Base-by-base conservation (phyloP, 2,797 vertebrate species). In the Poecilia gillii region DNA sequence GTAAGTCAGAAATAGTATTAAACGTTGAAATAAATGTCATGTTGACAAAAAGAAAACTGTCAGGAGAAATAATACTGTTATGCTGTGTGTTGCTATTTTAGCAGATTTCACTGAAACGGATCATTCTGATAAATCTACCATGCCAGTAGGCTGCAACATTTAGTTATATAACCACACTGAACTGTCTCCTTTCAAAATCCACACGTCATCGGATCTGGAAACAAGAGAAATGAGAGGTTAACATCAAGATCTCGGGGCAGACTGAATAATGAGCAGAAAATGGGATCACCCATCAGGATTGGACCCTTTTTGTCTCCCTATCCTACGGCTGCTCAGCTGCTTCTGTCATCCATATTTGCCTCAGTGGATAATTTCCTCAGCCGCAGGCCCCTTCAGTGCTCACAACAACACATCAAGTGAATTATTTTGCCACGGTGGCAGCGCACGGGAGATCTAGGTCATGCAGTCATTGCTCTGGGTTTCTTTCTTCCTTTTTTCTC, bases 381-480 rank as follows among this genome's bases (percentile, higher is more conserved):
- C 93, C 84, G 84, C 76, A 8, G 89, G 94, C 90, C 92, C 84
- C 87, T 86, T 90, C 88, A 79, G 85, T 82, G 87, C 87, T 91
- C 92, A 86, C 91, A 93, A 91, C 88, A 92, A 94, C 92, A 93
- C 94, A 93, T 95, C 92, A 93, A 90, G 87, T 94, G 91, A 91
- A 95, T 94, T 94, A 93, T 95, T 94, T 93, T 92, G 93, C 92
- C 92, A 90, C 91, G 92, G 91, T 95, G 93, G 92, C 93, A 94
- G 88, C 88, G 25, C 77, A 28, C 78, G 90, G 86, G 77, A 91
- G 87, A 94, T 94, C 88, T 95, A 84, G 94, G 94, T 94, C 94
- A 94, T 81, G 83, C 88, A 93, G 90, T 91, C 82, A 88, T 84
- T 90, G 75, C 80, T 84, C 73, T 39, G 36, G 62, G 75, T 81